phyloP scores from a whole-genome alignment of 2,797 vertebrate species.

The Bradypodion pumilum region DNA sequence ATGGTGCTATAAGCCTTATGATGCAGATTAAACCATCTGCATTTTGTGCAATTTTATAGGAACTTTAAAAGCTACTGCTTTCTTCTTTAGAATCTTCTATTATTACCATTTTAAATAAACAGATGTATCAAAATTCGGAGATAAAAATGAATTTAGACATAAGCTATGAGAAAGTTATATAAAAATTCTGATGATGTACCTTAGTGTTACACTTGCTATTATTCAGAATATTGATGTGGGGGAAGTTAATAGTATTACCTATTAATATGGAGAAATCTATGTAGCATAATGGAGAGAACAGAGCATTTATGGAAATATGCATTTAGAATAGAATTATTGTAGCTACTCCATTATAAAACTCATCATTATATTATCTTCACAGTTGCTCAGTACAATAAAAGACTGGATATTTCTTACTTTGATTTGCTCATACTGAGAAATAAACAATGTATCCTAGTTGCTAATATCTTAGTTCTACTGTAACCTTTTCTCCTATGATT shows the following conservation, averaged over 20 bases:
- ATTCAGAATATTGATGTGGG: not conserved
- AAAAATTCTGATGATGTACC: not conserved
- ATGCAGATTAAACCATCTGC: too few relatives aligned
- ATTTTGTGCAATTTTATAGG: too few relatives aligned
- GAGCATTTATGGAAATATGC: not conserved
- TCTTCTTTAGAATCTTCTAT: too few relatives aligned
- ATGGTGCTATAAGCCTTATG: too few relatives aligned
- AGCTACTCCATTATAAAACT: constrained; percentile 4
- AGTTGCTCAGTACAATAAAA: constrained; percentile 11
- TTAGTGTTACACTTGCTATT: not conserved
- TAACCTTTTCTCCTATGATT: not conserved
- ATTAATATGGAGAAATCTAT: not conserved
- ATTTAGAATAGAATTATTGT: not conserved
- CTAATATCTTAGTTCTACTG: not conserved
- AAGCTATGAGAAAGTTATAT: not conserved
- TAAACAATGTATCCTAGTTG: not conserved
- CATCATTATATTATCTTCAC: not conserved
- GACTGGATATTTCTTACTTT: constrained; percentile 12
- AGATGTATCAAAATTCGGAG: not conserved
- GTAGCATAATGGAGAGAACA: not conserved
- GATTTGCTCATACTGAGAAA: not conserved
- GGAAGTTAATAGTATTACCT: rapidly evolving
- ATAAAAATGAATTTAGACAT: not conserved
- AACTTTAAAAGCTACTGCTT: too few relatives aligned
- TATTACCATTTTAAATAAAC: not conserved